A percentile compares a stretch with the other conserved stretches of the same genome.
phyloP scores from a whole-genome alignment of 2,888 invertebrate species.

The Heliothis peltigera region DNA sequence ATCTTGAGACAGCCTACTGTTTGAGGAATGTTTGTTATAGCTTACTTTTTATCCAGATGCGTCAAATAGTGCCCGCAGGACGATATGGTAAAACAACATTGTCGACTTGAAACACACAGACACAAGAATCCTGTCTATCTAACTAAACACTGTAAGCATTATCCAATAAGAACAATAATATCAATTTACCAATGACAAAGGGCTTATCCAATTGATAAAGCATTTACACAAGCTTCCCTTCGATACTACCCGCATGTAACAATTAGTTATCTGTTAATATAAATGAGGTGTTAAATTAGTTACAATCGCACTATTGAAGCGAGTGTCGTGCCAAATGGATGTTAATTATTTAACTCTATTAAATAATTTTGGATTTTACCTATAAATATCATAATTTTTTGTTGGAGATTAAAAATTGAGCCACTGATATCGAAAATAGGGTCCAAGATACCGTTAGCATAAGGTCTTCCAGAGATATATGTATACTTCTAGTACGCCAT shows the following conservation, averaged over 20 bases:
- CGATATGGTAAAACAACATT: neutral
- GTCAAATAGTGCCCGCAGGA: too few species aligned
- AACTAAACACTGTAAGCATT: neutral
- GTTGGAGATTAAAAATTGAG: too few species aligned
- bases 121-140: neutral
- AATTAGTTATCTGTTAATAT: conserved; percentile 50
- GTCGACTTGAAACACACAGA: neutral
- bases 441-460: too few species aligned
- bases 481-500: too few species aligned
- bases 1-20: too few species aligned
- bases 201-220: conserved; percentile 39
- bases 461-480: too few species aligned
- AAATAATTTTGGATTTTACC: neutral
- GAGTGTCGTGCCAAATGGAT: conserved; percentile 6
- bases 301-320: conserved; percentile 16
- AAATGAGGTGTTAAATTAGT: conserved; percentile 48
- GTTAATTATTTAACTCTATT: neutral
- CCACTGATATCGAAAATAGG: too few species aligned
- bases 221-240: conserved; percentile 25
- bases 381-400: too few species aligned
- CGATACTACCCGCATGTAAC: conserved; percentile 42
- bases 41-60: too few species aligned
- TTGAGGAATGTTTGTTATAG: too few species aligned
- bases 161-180: conserved; percentile 21
- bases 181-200: conserved; percentile 33